phyloP scores from a whole-genome alignment of 2,113 vertebrate genomes.

The Epinephelus fuscoguttatus region DNA sequence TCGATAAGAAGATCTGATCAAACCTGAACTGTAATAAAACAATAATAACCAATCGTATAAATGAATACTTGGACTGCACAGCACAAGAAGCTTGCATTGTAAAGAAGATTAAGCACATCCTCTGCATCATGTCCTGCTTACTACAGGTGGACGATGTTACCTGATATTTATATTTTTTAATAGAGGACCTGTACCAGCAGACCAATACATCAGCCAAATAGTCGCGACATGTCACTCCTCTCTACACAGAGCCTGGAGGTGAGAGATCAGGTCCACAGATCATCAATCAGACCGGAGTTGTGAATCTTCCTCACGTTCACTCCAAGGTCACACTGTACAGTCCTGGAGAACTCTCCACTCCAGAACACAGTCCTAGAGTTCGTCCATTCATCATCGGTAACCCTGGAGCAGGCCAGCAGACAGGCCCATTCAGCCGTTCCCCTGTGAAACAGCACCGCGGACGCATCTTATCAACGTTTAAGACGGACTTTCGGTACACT shows the following conservation, averaged over 20 bases:
- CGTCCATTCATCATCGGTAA: slow-evolving; percentile 68
- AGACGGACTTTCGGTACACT: slow-evolving; percentile 14
- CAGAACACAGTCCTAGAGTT: slow-evolving; percentile 39
- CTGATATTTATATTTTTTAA: not conserved
- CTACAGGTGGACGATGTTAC: not conserved
- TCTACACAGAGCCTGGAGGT: slow-evolving; percentile 20
- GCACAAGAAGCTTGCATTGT: not conserved
- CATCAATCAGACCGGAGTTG: slow-evolving; percentile 59
- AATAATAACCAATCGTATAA: too few relatives aligned
- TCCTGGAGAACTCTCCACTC: slow-evolving; percentile 43
- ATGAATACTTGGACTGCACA: not conserved
- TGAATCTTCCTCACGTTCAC: slow-evolving; percentile 23
- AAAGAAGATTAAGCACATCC: not conserved
- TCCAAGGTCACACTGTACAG: slow-evolving; percentile 61
- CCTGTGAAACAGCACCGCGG: slow-evolving; percentile 9
- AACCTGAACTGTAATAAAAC: too few relatives aligned
- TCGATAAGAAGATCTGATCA: not conserved
- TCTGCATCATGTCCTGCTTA: not conserved
- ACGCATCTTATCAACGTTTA: slow-evolving; percentile 3
- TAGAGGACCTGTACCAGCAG: not conserved
- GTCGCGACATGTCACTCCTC: not conserved
- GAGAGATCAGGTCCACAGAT: slow-evolving; percentile 47
- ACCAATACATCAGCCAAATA: slow-evolving; percentile 25
- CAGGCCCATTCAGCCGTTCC: slow-evolving; percentile 35
- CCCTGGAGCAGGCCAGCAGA: slow-evolving; percentile 42